Percentiles rank a stretch among this genome's conserved stretches.
Evolutionary conservation across 64 coral and sea anemone species (phyloP).

Genomic region (Pocillopora damicornis): DNA sequence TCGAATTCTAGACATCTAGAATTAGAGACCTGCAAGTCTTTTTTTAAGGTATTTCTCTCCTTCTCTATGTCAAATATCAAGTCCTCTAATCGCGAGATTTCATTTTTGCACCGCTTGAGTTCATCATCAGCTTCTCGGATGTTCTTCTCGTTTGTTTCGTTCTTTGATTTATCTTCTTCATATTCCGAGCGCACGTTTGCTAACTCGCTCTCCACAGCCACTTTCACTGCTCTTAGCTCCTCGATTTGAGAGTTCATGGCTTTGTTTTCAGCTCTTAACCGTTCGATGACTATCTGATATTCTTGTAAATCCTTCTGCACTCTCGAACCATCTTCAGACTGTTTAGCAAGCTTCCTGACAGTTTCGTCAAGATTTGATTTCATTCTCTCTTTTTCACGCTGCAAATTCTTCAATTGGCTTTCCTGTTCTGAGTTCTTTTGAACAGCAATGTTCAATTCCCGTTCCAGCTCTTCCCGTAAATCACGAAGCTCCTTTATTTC

Average conservation of each 20-base stretch:
- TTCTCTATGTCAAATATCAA: slow-evolving; percentile 41
- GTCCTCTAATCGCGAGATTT: slow-evolving; percentile 16
- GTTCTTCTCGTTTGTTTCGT: slow-evolving; percentile 17
- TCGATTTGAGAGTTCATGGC: slow-evolving; percentile 42
- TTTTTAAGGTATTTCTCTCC: slow-evolving; percentile 43
- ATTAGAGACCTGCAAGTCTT: slow-evolving; percentile 29
- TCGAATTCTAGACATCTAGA: slow-evolving; percentile 50
- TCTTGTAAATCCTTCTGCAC: slow-evolving; percentile 39
- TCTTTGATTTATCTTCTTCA: slow-evolving; percentile 29
- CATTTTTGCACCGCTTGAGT: slow-evolving; percentile 43
- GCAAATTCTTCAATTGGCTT: slow-evolving; percentile 42
- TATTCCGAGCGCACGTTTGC: slow-evolving; percentile 29
- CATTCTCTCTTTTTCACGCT: slow-evolving; percentile 60
- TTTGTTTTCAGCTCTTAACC: slow-evolving; percentile 14
- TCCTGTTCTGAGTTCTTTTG: slow-evolving; percentile 35
- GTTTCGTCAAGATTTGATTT: slow-evolving; percentile 44
- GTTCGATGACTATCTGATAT: slow-evolving; percentile 9
- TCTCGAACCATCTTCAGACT: slow-evolving; percentile 40
- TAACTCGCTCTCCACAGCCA: slow-evolving; percentile 33
- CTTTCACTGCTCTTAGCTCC: slow-evolving; percentile 28
- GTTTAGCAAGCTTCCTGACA: slow-evolving; percentile 24
- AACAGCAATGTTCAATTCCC: slow-evolving; percentile 25
- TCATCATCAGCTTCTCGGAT: slow-evolving; percentile 40
- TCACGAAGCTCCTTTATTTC: slow-evolving; percentile 44
- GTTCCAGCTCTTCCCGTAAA: slow-evolving; percentile 61